Evolutionary conservation across 2,888 invertebrate species (phyloP).

Genomic region (Drosophila cyrtoloma): DNA sequence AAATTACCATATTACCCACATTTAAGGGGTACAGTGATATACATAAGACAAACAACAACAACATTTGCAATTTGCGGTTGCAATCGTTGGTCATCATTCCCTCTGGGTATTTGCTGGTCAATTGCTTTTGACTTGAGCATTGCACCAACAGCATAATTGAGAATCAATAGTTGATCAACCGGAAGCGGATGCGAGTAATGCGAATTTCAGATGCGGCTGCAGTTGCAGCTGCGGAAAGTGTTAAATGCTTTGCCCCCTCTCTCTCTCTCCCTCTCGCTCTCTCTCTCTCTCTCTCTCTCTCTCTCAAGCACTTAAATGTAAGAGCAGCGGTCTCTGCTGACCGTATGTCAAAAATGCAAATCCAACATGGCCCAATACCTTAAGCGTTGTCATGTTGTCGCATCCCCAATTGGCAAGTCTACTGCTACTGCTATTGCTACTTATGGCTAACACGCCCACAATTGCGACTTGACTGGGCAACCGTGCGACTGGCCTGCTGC

Average conservation of each 20-base stretch:
- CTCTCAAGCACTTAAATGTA: background rate
- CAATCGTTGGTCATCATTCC: conserved; percentile 12
- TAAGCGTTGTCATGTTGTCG: conserved; percentile 34
- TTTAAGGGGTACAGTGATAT: background rate
- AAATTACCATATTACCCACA: background rate
- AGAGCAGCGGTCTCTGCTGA: background rate
- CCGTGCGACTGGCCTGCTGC: conserved; percentile 21
- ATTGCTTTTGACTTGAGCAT: conserved; percentile 55
- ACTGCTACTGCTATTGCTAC: conserved; percentile 4
- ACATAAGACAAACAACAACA: conserved; percentile 8
- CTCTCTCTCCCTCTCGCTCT: background rate
- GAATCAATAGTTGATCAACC: conserved; percentile 59
- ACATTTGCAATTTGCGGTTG: conserved; percentile 42
- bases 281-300: background rate
- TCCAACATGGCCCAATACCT: conserved; percentile 66
- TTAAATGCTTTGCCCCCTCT: conserved; percentile 40
- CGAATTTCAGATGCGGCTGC: conserved; percentile 14
- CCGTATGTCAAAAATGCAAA: conserved; percentile 71
- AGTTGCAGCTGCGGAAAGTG: conserved; percentile 30
- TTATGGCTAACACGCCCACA: conserved; percentile 19
- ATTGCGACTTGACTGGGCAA: conserved; percentile 17
- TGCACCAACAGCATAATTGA: conserved; percentile 54
- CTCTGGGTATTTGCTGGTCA: conserved; percentile 45
- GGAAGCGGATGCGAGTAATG: conserved; percentile 58
- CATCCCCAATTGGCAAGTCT: conserved; percentile 28